A percentile compares a stretch with the other conserved stretches of the same genome.
phyloP scores from a whole-genome alignment of 2,888 invertebrate species.

The Drosophila parthenogenetica region DNA sequence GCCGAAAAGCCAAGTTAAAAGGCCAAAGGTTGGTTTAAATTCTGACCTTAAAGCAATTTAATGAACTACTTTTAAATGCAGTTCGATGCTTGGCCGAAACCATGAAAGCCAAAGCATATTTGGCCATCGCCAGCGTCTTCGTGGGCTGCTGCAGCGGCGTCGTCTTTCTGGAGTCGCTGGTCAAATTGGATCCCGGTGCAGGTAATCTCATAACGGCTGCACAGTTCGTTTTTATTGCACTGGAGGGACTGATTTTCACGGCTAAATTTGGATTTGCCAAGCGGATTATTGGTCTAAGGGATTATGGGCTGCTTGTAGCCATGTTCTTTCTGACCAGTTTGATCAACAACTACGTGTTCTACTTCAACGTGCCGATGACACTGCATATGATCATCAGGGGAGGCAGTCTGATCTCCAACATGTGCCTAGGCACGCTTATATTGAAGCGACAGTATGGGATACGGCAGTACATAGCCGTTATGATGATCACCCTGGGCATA shows the following conservation, averaged over 20 bases:
- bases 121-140: slow-evolving; percentile 90
- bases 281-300: slow-evolving; percentile 90
- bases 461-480: slow-evolving; percentile 94
- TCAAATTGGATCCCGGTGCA: slow-evolving; percentile 94
- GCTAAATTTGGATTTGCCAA: slow-evolving; percentile 92
- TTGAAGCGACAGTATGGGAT: slow-evolving; percentile 91
- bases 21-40: slow-evolving; percentile 27
- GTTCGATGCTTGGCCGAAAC: slow-evolving; percentile 20
- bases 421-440: slow-evolving; percentile 95
- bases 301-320: slow-evolving; percentile 92
- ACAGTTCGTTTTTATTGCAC: slow-evolving; percentile 96
- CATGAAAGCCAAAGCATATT: slow-evolving; percentile 87
- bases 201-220: slow-evolving; percentile 98
- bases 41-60: neutral
- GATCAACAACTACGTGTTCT: slow-evolving; percentile 97
- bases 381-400: slow-evolving; percentile 98
- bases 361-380: slow-evolving; percentile 98
- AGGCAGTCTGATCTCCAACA: slow-evolving; percentile 97
- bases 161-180: slow-evolving; percentile 93
- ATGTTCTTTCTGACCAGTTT: slow-evolving; percentile 97
- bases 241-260: slow-evolving; percentile 94
- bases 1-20: slow-evolving; percentile 1
- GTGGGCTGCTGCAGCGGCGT: slow-evolving; percentile 95
- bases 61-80: neutral
- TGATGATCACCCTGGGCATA: slow-evolving; percentile 96